A percentile compares a stretch with the other conserved stretches of the same genome.
phyloP scores from a whole-genome alignment of 1,140 invertebrate genomes.

The Philopotamus ludificatus region DNA sequence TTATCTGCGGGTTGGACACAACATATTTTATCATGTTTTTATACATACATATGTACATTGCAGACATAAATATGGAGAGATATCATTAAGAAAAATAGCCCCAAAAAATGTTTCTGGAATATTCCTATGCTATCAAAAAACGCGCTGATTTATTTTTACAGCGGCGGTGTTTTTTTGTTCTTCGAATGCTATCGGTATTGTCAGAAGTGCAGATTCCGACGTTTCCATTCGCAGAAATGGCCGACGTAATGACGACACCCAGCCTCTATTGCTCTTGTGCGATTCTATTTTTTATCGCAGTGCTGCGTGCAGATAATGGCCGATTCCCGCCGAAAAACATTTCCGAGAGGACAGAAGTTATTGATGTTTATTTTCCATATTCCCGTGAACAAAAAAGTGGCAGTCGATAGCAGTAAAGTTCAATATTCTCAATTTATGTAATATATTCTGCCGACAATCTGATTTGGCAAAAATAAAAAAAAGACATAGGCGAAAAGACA shows the following conservation, averaged over 20 bases:
- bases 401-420: slow-evolving; percentile 34
- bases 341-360: slow-evolving; percentile 20
- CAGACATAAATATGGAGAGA: neutral
- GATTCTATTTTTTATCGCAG: neutral
- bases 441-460: slow-evolving; percentile 40
- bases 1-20: slow-evolving; percentile 8
- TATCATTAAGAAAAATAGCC: too few relatives aligned
- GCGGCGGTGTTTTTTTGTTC: neutral
- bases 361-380: slow-evolving; percentile 42
- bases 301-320: neutral
- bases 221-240: neutral
- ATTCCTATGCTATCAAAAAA: neutral
- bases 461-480: slow-evolving; percentile 33
- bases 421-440: slow-evolving; percentile 41
- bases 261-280: neutral
- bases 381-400: slow-evolving; percentile 32
- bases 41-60: neutral
- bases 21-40: slow-evolving; percentile 15
- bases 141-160: neutral
- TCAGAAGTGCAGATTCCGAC: slow-evolving; percentile 6
- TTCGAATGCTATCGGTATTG: slow-evolving; percentile 1
- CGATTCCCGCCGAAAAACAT: neutral
- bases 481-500: neutral
- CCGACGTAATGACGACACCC: neutral
- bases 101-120: neutral